Conservation (phyloP, 2,113 vertebrate species). For the Otolemur garnettii region DNA sequence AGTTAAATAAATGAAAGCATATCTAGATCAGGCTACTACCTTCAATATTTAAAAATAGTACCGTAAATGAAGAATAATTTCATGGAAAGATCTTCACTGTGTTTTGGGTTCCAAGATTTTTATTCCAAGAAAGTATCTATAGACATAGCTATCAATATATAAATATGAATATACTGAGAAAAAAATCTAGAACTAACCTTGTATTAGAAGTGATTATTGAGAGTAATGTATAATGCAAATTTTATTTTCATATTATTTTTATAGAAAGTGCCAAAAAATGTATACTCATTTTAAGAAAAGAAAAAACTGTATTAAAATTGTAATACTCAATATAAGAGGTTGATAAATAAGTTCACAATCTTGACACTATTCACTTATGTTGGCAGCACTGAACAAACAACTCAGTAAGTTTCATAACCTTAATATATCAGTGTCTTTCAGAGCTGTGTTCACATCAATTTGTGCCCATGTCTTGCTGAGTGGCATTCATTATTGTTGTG, state of each 20-base stretch:
- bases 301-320: too few relatives aligned
- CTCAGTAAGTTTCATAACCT: too few relatives aligned
- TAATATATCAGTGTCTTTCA: too few relatives aligned
- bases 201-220: not conserved
- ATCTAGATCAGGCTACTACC: conserved; percentile 6
- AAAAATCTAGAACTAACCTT: conserved; percentile 50
- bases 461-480: too few relatives aligned
- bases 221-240: not conserved
- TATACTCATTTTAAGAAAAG: too few relatives aligned
- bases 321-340: too few relatives aligned
- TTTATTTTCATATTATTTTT: conserved; percentile 39
- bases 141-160: not conserved
- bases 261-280: not conserved
- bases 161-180: not conserved
- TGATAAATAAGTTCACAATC: too few relatives aligned
- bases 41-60: conserved; percentile 48
- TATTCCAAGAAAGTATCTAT: conserved; percentile 28
- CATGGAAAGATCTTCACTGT: not conserved
- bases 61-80: not conserved
- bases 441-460: too few relatives aligned
- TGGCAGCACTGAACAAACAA: too few relatives aligned
- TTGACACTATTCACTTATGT: too few relatives aligned
- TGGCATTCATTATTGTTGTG: too few relatives aligned
- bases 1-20: conserved; percentile 59
- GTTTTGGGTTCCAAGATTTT: conserved; percentile 19